Conservation (phyloP, 2,888 invertebrate species). For the Plutella xylostella region DNA sequence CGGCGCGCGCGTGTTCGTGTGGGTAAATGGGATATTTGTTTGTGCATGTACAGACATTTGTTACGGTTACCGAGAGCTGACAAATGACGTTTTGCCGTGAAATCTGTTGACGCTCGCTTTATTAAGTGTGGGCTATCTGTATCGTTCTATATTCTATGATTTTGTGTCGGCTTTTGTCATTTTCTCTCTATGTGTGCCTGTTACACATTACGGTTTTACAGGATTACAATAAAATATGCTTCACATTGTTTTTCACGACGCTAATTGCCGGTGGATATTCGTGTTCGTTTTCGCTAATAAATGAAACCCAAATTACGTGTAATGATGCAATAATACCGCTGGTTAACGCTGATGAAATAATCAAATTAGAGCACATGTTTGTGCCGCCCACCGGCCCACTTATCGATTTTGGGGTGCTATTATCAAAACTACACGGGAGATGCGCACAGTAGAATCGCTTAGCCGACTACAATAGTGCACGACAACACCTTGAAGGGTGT, state of each 20-base stretch:
- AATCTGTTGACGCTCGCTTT: conserved; percentile 2
- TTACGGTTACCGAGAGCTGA: conserved; percentile 4
- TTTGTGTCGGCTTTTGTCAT: neutral
- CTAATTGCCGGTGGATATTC: too few species aligned
- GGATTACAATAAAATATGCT: neutral
- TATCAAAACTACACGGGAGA: conserved; percentile 9
- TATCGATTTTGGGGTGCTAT: too few species aligned
- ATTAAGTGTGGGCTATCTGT: conserved; percentile 2
- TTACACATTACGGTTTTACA: neutral
- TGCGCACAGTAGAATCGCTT: conserved; percentile 8
- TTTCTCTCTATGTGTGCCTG: neutral
- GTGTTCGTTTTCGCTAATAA: too few species aligned
- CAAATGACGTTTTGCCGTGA: conserved; percentile 6
- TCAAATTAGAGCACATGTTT: too few species aligned
- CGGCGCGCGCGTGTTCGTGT: neutral
- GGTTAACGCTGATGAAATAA: too few species aligned
- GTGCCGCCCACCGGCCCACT: too few species aligned
- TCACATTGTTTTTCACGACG: neutral
- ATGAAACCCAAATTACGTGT: too few species aligned
- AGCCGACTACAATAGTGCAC: conserved; percentile 6
- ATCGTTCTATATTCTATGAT: neutral
- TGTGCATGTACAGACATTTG: conserved; percentile 6
- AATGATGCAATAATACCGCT: too few species aligned
- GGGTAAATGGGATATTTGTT: conserved; percentile 8
- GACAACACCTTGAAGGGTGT: neutral